Conservation (phyloP, 2,113 vertebrate species). For the Oxyura jamaicensis region DNA sequence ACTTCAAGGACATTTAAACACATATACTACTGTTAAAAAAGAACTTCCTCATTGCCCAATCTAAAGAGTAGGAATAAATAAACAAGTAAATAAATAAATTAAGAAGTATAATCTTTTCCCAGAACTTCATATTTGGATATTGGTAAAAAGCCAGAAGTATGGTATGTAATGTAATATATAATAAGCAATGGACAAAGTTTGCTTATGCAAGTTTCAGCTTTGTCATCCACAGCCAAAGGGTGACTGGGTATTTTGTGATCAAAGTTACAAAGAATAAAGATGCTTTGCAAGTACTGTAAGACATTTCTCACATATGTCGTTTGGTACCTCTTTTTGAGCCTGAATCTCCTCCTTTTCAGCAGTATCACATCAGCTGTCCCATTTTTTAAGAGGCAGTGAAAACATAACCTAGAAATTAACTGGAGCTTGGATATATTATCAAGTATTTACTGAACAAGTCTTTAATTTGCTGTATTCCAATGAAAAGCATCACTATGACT, state of each 20-base stretch:
- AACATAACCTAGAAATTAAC: neutral
- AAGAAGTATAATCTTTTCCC: neutral
- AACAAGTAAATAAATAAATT: accelerated
- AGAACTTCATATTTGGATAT: neutral
- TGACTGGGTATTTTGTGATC: neutral
- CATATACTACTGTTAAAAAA: neutral
- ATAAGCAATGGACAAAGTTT: neutral
- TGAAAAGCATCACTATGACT: neutral
- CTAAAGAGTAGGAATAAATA: neutral
- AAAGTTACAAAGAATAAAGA: neutral
- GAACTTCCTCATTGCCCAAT: neutral
- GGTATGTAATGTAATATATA: neutral
- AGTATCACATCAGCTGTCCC: neutral
- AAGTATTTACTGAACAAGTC: neutral
- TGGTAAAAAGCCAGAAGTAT: neutral
- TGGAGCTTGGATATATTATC: neutral
- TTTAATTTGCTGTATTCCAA: neutral
- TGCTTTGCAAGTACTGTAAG: neutral
- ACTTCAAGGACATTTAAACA: neutral
- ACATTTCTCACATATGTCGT: neutral
- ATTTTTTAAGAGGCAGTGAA: neutral
- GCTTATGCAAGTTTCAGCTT: neutral
- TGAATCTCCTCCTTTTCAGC: neutral
- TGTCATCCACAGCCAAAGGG: accelerated
- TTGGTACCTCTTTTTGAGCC: neutral